Conservation (phyloP, 2,888 invertebrate genomes). For the Taphrorychus bicolor region DNA sequence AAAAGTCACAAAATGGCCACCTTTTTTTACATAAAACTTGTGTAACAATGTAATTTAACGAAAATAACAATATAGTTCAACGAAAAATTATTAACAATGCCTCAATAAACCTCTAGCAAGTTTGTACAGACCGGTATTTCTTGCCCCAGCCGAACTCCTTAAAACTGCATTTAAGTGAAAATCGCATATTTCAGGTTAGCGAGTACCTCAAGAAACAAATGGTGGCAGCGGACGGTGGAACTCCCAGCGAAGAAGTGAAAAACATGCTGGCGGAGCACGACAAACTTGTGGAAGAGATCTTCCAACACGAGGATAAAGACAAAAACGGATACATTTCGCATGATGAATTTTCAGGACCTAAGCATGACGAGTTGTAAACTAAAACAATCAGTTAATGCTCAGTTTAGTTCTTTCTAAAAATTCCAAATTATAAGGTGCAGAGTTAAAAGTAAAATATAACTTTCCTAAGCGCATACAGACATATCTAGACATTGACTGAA, state of each 20-base stretch:
- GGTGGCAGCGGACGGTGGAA: conserved; percentile 79
- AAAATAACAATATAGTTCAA: too few species aligned
- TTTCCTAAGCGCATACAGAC: too few species aligned
- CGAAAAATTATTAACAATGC: too few species aligned
- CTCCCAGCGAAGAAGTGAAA: conserved; percentile 77
- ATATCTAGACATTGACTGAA: background rate
- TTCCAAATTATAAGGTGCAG: background rate
- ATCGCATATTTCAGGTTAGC: conserved; percentile 85
- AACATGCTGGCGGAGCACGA: conserved; percentile 88
- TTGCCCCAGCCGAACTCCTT: background rate
- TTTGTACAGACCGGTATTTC: background rate
- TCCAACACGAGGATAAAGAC: conserved; percentile 96
- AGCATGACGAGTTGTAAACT: conserved; percentile 91
- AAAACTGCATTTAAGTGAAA: conserved; percentile 80
- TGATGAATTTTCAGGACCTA: conserved; percentile 95
- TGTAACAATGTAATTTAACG: too few species aligned
- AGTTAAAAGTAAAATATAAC: background rate
- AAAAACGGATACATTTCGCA: conserved; percentile 96
- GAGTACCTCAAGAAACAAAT: conserved; percentile 92
- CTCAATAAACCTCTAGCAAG: background rate
- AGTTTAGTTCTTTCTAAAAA: background rate
- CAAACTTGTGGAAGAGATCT: conserved; percentile 94
- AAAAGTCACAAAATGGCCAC: too few species aligned
- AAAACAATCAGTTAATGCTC: background rate
- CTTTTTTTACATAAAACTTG: too few species aligned